Base-by-base conservation (phyloP, 2,113 vertebrate species). In the Tetrao urogallus region DNA sequence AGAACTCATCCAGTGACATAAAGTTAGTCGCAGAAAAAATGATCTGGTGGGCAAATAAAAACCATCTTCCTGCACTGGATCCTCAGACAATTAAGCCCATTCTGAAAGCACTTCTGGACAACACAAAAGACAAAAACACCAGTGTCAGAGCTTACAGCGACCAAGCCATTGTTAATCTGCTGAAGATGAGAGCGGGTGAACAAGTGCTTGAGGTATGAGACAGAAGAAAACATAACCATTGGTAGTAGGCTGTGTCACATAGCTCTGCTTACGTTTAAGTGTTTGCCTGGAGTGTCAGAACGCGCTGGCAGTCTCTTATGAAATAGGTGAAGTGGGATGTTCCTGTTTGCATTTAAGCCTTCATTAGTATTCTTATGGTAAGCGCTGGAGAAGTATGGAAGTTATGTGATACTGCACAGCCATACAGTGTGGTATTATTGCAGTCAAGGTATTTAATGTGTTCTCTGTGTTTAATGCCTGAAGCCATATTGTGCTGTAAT, bases 51-150 rank as follows among this genome's bases (percentile, higher is more conserved):
- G 98, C 99, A 75, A 99, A 98, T 93, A 99, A 98, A 96, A 98
- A 98, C 32, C 97, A 98, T 0, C 96, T 98, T 28, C 98, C 99
- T 11, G 82, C 98, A 11, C n/a, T 99, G 97, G 99, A 99, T 14
- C 91, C 97, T 50, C 96, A 92, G 60, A 97, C 98, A 88, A 97
- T 99, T 90, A 99, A 99, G 96, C 99, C 99, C 17, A 95, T 99
- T 86, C 97, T 99, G 70, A 99, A 99, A 97, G 98, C 98, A 9
- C 98, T 99, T 91, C 98, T 99, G 79, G 99, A 99, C 97, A 99
- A 99, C 96, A 99, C 99, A 65, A 99, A 99, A 97, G 99, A 99
- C 95, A 99, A 99, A 96, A 99, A 99, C 97, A 99, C 99, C 32
- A 98, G 98, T 3, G 99, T 99, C 42, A 97, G 99, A 82, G 98